These are phyloP conservation scores for Homarus americanus DNA, from an alignment of 1,140 invertebrate genomes.

Conservation along the genomic window DNA sequence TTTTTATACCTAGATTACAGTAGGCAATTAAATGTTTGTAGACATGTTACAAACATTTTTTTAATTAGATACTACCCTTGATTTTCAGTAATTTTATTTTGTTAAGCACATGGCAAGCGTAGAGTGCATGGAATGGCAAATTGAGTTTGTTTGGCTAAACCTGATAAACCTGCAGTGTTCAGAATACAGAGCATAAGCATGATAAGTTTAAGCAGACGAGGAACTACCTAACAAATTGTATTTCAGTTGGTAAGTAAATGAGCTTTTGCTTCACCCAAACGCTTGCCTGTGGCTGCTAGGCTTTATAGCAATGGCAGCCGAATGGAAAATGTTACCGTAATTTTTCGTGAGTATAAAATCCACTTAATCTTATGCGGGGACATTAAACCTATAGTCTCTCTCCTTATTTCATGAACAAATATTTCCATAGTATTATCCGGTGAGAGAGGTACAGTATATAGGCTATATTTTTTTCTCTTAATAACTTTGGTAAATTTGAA, in stretches of 20 bases:
- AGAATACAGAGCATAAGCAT: constrained; percentile 39
- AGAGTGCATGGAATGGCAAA: constrained; percentile 36
- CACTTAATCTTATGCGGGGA: too few relatives aligned
- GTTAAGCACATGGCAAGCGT: constrained; percentile 27
- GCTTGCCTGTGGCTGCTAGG: constrained; percentile 36
- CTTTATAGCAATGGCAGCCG: constrained; percentile 33
- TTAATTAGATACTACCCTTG: constrained; percentile 29
- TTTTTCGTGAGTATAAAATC: too few relatives aligned
- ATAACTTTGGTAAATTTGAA: too few relatives aligned
- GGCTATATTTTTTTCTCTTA: too few relatives aligned
- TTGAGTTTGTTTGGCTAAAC: constrained; percentile 17
- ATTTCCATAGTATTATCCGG: too few relatives aligned
- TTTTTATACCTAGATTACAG: not conserved
- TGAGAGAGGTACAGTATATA: too few relatives aligned
- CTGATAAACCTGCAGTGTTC: constrained; percentile 36
- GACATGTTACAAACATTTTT: not conserved
- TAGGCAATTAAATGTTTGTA: not conserved
- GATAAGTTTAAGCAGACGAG: constrained; percentile 28
- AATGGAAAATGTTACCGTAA: not conserved
- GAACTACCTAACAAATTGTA: constrained; percentile 7
- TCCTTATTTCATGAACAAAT: too few relatives aligned
- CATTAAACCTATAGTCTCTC: too few relatives aligned
- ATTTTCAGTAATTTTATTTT: not conserved
- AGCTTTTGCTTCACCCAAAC: constrained; percentile 1
- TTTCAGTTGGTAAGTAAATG: constrained; percentile 47